Conservation (phyloP, 2,113 vertebrate genomes). For the Chaetops frenatus region DNA sequence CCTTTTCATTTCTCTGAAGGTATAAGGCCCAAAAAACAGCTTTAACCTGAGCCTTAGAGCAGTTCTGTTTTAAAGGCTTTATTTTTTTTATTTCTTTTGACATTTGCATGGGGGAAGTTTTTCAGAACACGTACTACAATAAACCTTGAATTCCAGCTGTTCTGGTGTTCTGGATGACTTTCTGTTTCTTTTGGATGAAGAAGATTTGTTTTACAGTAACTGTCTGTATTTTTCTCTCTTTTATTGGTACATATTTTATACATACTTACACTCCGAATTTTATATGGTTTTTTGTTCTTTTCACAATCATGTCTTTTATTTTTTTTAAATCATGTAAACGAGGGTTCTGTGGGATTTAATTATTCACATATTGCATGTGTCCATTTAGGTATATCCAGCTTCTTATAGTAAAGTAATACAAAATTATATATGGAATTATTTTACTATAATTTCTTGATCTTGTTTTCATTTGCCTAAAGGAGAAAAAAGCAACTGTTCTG, state of each 20-base stretch:
- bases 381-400: constrained; percentile 4
- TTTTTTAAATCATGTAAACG: not conserved
- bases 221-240: constrained; percentile 28
- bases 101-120: constrained; percentile 52
- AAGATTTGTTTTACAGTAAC: constrained; percentile 47
- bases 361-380: constrained; percentile 25
- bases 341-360: constrained; percentile 23
- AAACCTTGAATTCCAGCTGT: constrained; percentile 38
- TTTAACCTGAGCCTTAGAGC: not conserved
- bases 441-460: not conserved
- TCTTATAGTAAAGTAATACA: not conserved
- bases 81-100: not conserved
- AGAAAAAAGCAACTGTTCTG: constrained; percentile 18
- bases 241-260: constrained; percentile 42
- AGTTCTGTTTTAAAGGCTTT: constrained; percentile 13
- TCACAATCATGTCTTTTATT: not conserved
- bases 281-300: constrained; percentile 22
- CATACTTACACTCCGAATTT: constrained; percentile 11
- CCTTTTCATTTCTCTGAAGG: not conserved
- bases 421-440: not conserved
- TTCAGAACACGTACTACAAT: constrained; percentile 45
- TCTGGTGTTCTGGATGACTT: constrained; percentile 53
- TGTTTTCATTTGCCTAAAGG: not conserved
- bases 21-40: not conserved
- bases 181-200: constrained; percentile 25